Conservation (phyloP, 1,140 invertebrate genomes). For the Colletes latitarsis region DNA sequence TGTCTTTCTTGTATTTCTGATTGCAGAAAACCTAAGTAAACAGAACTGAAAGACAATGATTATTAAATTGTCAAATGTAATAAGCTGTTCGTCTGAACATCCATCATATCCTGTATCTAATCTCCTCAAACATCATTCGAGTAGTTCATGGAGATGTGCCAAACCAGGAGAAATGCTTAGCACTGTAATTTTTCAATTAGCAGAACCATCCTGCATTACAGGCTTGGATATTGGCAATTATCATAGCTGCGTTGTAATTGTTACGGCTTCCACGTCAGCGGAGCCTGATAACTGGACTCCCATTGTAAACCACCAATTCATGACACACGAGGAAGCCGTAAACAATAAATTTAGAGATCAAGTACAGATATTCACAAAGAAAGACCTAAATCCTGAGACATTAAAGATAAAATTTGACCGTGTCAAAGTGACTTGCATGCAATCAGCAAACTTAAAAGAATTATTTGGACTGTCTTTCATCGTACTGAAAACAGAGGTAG, state of each 20-base stretch:
- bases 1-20: no score
- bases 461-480: constrained; percentile 76
- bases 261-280: constrained; percentile 70
- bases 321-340: constrained; percentile 76
- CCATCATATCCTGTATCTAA: constrained; percentile 73
- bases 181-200: constrained; percentile 73
- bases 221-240: constrained; percentile 78
- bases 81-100: constrained; percentile 77
- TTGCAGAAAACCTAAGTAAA: not conserved
- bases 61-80: constrained; percentile 74
- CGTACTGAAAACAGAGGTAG: constrained; percentile 72
- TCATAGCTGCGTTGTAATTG: constrained; percentile 74
- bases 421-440: constrained; percentile 78
- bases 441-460: constrained; percentile 75
- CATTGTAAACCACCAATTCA: constrained; percentile 75
- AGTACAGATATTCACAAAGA: constrained; percentile 77
- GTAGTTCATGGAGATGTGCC: constrained; percentile 74
- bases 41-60: constrained; percentile 69
- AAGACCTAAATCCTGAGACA: constrained; percentile 73
- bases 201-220: constrained; percentile 72
- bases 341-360: constrained; percentile 76
- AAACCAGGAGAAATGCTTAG: constrained; percentile 76
- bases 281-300: constrained; percentile 77
- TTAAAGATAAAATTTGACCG: constrained; percentile 75
- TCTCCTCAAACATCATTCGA: constrained; percentile 69